Percentiles rank a stretch among this genome's conserved stretches.
phyloP scores from a whole-genome alignment of 2,888 invertebrate species.

The Julus scandinavius region DNA sequence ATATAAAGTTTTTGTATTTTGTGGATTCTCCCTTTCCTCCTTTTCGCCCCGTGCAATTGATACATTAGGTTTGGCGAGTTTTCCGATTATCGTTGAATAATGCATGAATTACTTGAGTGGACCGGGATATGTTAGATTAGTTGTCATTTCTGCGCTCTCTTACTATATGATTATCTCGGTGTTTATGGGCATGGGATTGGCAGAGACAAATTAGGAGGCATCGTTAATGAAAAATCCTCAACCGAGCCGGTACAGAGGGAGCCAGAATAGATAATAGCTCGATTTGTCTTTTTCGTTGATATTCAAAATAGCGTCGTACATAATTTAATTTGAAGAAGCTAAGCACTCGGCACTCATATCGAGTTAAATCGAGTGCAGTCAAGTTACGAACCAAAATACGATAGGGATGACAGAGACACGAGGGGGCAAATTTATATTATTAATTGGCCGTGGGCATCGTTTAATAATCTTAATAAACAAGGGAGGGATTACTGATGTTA shows the following conservation, averaged over 20 bases:
- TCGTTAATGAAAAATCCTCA: constrained; percentile 31
- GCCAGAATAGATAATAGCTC: constrained; percentile 26
- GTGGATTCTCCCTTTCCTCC: neutral
- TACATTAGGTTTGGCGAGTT: constrained; percentile 23
- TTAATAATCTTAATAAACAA: constrained; percentile 4
- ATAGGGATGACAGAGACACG: constrained; percentile 29
- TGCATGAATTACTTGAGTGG: constrained; percentile 40
- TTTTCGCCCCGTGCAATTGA: neutral
- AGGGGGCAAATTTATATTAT: neutral
- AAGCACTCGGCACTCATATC: neutral
- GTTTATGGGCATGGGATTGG: constrained; percentile 50
- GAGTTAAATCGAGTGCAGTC: constrained; percentile 33
- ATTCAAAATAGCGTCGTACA: constrained; percentile 20
- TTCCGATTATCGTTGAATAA: constrained; percentile 40
- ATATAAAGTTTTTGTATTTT: neutral
- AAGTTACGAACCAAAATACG: neutral
- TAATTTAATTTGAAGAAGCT: constrained; percentile 44
- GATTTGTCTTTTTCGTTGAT: constrained; percentile 39
- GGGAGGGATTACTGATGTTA: neutral
- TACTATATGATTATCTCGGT: constrained; percentile 50
- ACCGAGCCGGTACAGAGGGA: constrained; percentile 14
- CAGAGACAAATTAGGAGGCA: constrained; percentile 51
- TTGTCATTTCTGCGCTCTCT: constrained; percentile 49
- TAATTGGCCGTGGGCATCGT: neutral
- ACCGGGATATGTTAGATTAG: constrained; percentile 43